Evolutionary conservation across 2,888 invertebrate species (phyloP).

Genomic region (Sialis lutaria): DNA sequence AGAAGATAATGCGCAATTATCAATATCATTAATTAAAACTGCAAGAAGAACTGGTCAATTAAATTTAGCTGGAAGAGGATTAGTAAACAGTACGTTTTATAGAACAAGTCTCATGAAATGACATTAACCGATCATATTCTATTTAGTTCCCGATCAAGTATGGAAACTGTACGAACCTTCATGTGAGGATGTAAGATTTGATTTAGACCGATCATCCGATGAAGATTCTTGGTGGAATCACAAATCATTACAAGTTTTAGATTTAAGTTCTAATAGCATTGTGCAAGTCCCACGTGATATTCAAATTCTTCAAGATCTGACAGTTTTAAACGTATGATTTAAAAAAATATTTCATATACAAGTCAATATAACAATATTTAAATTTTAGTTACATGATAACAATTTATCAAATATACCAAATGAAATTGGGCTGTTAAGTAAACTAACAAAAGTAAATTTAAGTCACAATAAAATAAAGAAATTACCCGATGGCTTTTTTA

Average conservation of each 20-base stretch:
- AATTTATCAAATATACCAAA: constrained; percentile 50
- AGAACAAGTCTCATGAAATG: not conserved
- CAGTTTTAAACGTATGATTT: constrained; percentile 46
- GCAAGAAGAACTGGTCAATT: constrained; percentile 67
- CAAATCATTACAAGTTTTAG: constrained; percentile 56
- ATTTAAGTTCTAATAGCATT: constrained; percentile 58
- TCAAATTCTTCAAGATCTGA: constrained; percentile 44
- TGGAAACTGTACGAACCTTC: constrained; percentile 55
- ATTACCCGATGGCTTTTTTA: constrained; percentile 48
- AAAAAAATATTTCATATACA: not conserved
- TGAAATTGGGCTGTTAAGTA: constrained; percentile 52
- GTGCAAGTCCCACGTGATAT: constrained; percentile 44
- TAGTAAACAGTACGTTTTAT: constrained; percentile 43
- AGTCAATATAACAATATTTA: constrained; percentile 2
- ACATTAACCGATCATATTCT: constrained; percentile 5
- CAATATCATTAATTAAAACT: constrained; percentile 53
- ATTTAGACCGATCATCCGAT: constrained; percentile 35
- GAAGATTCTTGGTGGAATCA: constrained; percentile 71
- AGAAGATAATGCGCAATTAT: constrained; percentile 49
- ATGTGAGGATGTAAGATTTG: constrained; percentile 37
- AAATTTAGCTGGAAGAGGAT: constrained; percentile 57
- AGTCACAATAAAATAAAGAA: constrained; percentile 46
- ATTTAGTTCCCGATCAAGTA: constrained; percentile 51
- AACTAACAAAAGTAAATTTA: constrained; percentile 46
- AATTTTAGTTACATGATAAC: constrained; percentile 66